Conservation (phyloP, 2,888 invertebrate genomes). For the Sarcophaga carnaria region DNA sequence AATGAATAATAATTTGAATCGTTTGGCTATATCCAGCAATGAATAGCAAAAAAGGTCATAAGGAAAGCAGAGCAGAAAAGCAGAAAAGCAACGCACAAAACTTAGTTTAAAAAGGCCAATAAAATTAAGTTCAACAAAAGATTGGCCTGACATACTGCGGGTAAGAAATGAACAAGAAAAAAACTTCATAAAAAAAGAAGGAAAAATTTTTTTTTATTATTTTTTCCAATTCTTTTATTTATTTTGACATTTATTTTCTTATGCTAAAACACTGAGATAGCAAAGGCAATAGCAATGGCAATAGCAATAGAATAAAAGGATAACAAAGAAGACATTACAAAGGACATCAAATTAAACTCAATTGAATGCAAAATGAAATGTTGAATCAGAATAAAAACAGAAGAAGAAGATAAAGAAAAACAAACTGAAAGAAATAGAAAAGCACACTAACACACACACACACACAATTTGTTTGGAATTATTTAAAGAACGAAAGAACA, state of each 20-base stretch:
- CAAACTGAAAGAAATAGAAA: background rate
- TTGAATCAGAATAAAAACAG: background rate
- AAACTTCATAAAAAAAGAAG: background rate
- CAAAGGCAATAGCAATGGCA: background rate
- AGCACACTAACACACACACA: too few relatives aligned
- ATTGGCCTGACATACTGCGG: too few relatives aligned
- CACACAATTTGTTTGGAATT: too few relatives aligned
- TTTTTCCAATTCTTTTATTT: background rate
- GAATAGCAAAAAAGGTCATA: background rate
- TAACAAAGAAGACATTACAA: slow-evolving; percentile 7
- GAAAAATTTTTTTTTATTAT: background rate
- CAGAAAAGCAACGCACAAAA: background rate
- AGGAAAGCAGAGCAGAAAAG: background rate
- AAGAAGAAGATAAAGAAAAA: slow-evolving; percentile 1
- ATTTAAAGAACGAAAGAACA: too few relatives aligned
- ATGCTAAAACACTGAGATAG: background rate
- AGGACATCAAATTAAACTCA: slow-evolving; percentile 30
- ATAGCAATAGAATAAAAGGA: background rate
- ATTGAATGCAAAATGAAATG: slow-evolving; percentile 9
- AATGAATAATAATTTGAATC: slow-evolving; percentile 41
- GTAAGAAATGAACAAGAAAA: too few relatives aligned
- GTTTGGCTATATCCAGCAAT: background rate
- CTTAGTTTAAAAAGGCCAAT: slow-evolving; percentile 12
- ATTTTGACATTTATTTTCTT: background rate
- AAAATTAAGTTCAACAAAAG: slow-evolving; percentile 47